Base-by-base conservation (phyloP, 2,113 vertebrate genomes). In the Seriola aureovittata region DNA sequence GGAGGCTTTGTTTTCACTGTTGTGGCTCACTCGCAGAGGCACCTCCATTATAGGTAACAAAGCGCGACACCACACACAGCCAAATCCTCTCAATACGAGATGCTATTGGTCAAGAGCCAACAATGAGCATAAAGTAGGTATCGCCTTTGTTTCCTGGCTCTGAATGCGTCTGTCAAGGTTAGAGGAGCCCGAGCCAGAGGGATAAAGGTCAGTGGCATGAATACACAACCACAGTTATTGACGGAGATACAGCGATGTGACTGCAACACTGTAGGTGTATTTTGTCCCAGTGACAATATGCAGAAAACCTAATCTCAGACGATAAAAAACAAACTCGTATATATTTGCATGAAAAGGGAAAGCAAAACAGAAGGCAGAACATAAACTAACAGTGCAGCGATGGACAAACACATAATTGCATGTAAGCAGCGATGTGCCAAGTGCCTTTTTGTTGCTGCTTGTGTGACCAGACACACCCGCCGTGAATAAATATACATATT, bases 61-160 rank as follows among this genome's bases (percentile, higher is more conserved):
- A 76, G 29, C 63, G 76, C 34, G 2, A 82, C 55, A 50, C 59
- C 4, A 21, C 38, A 17, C 29, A 19, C 55, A 75, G 79, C 72
- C 84, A 88, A 82, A 58, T 88, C 32, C 69, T 79, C 59, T 54
- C 29, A 71, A 55, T 73, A 48, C 4, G 57, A 78, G 68, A 60
- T 63, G 48, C 62, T 23, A n/a, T 52, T 86, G 85, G 54, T 84
- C 21, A 54, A 36, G 46, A 76, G 88, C 87, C 88, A 91, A 71
- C 78, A 81, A 67, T 69, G 62, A 63, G 38, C 72, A 82, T 82
- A 64, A 77, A 88, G 80, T 81, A 75, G 85, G 81, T 85, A 87
- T 90, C 85, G 40, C 88, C 85, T 86, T 82, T 85, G 81, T 89
- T 89, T 91, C 89, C 87, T 90, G 89, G 92, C 91, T 85, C 69